Percentiles rank a stretch among this genome's conserved stretches.
phyloP scores from a whole-genome alignment of 2,113 vertebrate genomes.

The Otus sunia region DNA sequence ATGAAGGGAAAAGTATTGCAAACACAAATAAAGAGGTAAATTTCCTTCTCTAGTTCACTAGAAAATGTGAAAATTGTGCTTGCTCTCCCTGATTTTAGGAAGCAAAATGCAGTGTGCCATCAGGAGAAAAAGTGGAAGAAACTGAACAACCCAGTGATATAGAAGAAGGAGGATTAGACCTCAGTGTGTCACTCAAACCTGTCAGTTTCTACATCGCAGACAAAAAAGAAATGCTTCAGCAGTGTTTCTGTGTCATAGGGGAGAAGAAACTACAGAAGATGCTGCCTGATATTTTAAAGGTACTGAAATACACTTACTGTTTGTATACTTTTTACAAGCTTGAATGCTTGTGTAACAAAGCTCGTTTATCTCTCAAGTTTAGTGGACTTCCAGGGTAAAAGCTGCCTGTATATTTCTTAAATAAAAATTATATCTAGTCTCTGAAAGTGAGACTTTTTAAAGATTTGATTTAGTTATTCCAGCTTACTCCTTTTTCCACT shows the following conservation, averaged over 20 bases:
- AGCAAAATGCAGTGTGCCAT: slow-evolving; percentile 68
- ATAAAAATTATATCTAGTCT: not conserved
- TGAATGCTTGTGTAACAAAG: not conserved
- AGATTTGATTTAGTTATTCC: not conserved
- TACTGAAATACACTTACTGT: slow-evolving; percentile 15
- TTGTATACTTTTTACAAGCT: not conserved
- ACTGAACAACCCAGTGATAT: slow-evolving; percentile 87
- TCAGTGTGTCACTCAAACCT: slow-evolving; percentile 85
- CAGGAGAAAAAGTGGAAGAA: slow-evolving; percentile 76
- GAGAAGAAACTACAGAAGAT: slow-evolving; percentile 92
- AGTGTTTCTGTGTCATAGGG: slow-evolving; percentile 90
- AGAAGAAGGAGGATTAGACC: slow-evolving; percentile 93
- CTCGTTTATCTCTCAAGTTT: not conserved
- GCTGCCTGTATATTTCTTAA: not conserved
- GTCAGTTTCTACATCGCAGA: slow-evolving; percentile 88
- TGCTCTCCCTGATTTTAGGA: slow-evolving; percentile 71
- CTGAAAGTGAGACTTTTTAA: not conserved
- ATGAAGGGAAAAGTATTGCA: not conserved
- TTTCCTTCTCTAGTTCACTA: not conserved
- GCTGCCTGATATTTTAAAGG: slow-evolving; percentile 95
- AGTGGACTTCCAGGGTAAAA: not conserved
- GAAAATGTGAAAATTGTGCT: not conserved
- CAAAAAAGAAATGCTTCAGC: slow-evolving; percentile 91
- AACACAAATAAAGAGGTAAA: not conserved
- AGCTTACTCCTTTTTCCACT: not conserved